phyloP scores from a whole-genome alignment of 1,140 invertebrate species.

The Diachasma alloeum region DNA sequence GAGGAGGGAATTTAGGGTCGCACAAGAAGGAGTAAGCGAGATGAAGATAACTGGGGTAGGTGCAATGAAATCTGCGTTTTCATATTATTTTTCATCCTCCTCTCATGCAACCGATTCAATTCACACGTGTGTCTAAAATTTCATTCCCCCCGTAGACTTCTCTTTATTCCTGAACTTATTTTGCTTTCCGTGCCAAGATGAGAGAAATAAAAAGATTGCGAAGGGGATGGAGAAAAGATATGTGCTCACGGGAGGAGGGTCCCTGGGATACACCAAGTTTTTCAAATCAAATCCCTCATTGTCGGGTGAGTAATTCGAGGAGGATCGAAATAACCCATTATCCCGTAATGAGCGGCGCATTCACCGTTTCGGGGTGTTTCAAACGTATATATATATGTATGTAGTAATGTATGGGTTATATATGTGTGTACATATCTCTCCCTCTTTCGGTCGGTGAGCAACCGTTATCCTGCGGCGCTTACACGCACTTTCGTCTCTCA shows the following conservation, averaged over 20 bases:
- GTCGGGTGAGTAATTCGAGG: conserved; percentile 58
- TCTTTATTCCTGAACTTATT: too few species aligned
- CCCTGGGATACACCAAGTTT: conserved; percentile 21
- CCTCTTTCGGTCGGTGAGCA: conserved; percentile 24
- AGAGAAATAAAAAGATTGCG: conserved; percentile 1
- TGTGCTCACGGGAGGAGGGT: conserved; percentile 4
- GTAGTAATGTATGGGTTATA: not conserved
- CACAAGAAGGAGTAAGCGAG: not conserved
- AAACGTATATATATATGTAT: not conserved
- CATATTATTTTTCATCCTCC: conserved; percentile 8
- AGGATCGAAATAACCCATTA: conserved; percentile 60
- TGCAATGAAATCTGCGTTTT: conserved; percentile 27
- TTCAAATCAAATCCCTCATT: conserved; percentile 56
- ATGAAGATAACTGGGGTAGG: conserved; percentile 10
- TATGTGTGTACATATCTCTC: not conserved
- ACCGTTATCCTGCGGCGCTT: conserved; percentile 37
- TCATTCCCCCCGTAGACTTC: not conserved
- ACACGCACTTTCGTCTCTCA: conserved; percentile 28
- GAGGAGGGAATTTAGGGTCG: conserved; percentile 11
- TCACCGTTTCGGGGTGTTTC: conserved; percentile 37
- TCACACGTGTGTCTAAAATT: not conserved
- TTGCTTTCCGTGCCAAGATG: not conserved
- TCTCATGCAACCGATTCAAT: not conserved
- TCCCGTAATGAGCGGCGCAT: conserved; percentile 54
- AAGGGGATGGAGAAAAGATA: not conserved